Evolutionary conservation across 2,888 invertebrate genomes (phyloP), one percentile per base, ranked within the genome.

Genomic region (Calliphora vomitoria): DNA sequence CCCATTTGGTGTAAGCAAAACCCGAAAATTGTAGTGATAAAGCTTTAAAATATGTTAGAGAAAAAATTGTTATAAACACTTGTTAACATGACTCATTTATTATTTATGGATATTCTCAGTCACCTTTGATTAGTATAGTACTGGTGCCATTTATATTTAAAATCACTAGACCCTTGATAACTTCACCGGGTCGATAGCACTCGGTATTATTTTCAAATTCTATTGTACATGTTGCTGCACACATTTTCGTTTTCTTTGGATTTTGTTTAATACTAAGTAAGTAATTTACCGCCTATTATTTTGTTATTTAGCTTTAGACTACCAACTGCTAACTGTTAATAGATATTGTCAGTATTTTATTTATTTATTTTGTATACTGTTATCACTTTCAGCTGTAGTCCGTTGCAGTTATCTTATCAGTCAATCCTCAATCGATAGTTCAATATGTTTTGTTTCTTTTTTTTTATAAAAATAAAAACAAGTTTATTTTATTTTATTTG

Each of bases 71-170:
- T 62, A 53, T 38, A 41, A 47, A 62, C 35, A 74, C 69, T 72
- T 31, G 47, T 60, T 41, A 20, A 3, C 13, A 74, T 91, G 91
- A 90, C 75, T 91, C 89, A 91, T 88, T 35, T 25, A 18, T 60
- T 41, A 20, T 55, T 44, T 50, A n/a, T 44, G 44, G 44, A 5
- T 35, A 35, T 35, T 44, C 15, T 44, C 15, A 75, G 53, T 83
- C 88, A 92, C 92, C 91, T 92, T 90, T 92, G 25, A 92, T 88
- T 58, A 92, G 81, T 10, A 89, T 84, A 90, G 90, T 47, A 91
- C 89, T 60, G 87, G 72, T 25, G 90, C 85, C 15, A 89, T 89
- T 41, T 90, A 38, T 44, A 85, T 62, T 71, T 20, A 86, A 75
- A 55, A 66, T 78, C 11, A 92, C 88, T 10, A 83, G 85, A 0